Evolutionary conservation across 2,888 invertebrate species (phyloP).

Genomic region (Ophion ellenae): DNA sequence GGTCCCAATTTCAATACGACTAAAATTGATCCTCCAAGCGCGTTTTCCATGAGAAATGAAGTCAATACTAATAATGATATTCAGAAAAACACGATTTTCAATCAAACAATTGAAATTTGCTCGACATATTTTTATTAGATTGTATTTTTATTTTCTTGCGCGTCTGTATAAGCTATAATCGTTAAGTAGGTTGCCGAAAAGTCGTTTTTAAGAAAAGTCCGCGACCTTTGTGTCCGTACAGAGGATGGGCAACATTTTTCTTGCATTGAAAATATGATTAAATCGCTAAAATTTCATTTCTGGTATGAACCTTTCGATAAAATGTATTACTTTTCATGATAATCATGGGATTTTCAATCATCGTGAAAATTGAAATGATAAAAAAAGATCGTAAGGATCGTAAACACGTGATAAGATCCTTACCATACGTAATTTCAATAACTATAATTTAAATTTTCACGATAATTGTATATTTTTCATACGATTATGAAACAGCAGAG

Average conservation of each 20-base stretch:
- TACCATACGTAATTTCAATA: neutral
- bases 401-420: neutral
- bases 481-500: neutral
- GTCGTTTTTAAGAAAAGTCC: too few species aligned
- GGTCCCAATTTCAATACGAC: neutral
- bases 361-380: neutral
- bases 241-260: too few species aligned
- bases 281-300: neutral
- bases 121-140: neutral
- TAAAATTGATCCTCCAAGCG: neutral
- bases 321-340: neutral
- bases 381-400: neutral
- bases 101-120: neutral
- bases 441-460: neutral
- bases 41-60: neutral
- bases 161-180: neutral
- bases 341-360: neutral
- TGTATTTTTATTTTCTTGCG: neutral
- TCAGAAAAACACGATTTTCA: neutral
- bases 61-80: neutral
- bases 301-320: too few species aligned
- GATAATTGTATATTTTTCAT: neutral
- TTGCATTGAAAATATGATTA: neutral
- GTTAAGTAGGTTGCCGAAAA: neutral
- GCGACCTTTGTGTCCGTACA: too few species aligned